Evolutionary conservation across 2,113 vertebrate species (phyloP), one percentile per base, ranked within the genome.

Genomic region (Engystomops pustulosus): DNA sequence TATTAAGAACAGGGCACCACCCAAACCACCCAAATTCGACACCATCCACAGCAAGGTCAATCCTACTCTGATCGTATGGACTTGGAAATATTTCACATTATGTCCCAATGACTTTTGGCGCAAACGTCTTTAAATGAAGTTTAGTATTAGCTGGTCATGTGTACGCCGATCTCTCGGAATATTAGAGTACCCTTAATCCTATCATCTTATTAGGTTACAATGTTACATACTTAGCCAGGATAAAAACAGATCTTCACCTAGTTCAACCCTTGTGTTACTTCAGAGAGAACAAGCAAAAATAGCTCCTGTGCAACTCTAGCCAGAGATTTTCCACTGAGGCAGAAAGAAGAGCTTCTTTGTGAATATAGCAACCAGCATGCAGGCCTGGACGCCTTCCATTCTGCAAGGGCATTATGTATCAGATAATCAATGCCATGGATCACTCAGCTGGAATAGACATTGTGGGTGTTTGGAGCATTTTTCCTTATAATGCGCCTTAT

Each of bases 201-300:
- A 49, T 49, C 25, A 27, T 83, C 34, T 72, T 60, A 60, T 83
- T 58, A 51, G 25, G 44, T 83, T 83, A 83, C 81, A 76, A 34
- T 41, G 55, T 76, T 65, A 83, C 81, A 83, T 83, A 83, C 81
- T 71, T 62, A 83, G 81, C 70, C 45, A 83, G 81, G 58, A 83
- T 83, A 71, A 65, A 83, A 83, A 76, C 70, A 83, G 81, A 83
- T 83, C 71, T 83, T 83, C 41, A 83, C 71, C 58, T 75, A 62
- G 70, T 76, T 51, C 71, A 83, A 76, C 71, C 81, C 44, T 76
- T 58, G 30, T 49, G 70, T 65, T 83, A 68, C 53, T 83, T 76
- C 70, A 76, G 27, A 51, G 53, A 38, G 55, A 76, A 47, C 81
- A 76, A 60, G 38, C 71, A 83, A 76, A 83, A 83, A 83, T 83